Percentiles rank a stretch among this genome's conserved stretches.
These are phyloP conservation scores for Drosophila eugracilis DNA, from an alignment of 1,140 invertebrate species.

Conservation along the genomic window DNA sequence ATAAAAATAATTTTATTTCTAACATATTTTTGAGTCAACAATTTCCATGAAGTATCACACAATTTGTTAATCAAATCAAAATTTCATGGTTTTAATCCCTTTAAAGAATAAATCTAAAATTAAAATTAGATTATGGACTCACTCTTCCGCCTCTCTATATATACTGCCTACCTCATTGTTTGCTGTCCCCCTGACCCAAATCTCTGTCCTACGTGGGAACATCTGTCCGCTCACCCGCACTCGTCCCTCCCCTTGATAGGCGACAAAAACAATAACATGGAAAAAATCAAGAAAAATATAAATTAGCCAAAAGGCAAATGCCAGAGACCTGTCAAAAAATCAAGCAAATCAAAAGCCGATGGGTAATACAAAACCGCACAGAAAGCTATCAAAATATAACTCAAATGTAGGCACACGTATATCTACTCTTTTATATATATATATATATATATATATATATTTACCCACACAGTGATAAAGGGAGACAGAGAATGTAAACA, in stretches of 20 bases:
- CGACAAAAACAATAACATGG: slow-evolving; percentile 23
- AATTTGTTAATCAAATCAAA: neutral
- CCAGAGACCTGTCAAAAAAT: slow-evolving; percentile 66
- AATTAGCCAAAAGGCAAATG: slow-evolving; percentile 53
- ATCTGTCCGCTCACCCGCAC: too few species aligned
- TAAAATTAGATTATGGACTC: slow-evolving; percentile 8
- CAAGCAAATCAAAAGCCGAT: slow-evolving; percentile 59
- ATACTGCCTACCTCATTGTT: slow-evolving; percentile 28
- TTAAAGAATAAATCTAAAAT: neutral
- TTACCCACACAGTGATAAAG: slow-evolving; percentile 6
- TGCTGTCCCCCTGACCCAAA: slow-evolving; percentile 32
- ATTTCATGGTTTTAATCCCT: neutral
- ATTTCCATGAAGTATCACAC: neutral
- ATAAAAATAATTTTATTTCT: neutral
- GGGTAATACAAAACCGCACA: slow-evolving; percentile 70
- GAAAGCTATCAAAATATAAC: slow-evolving; percentile 49
- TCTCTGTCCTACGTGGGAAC: slow-evolving; percentile 27
- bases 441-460: neutral
- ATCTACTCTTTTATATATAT: too few species aligned
- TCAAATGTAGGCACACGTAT: slow-evolving; percentile 11
- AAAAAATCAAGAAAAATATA: slow-evolving; percentile 24
- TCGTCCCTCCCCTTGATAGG: slow-evolving; percentile 15
- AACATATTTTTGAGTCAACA: neutral
- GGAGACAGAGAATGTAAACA: slow-evolving; percentile 54
- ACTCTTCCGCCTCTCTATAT: slow-evolving; percentile 8